phyloP scores from a whole-genome alignment of 1,140 invertebrate genomes.

The Reticulitermes speratus region DNA sequence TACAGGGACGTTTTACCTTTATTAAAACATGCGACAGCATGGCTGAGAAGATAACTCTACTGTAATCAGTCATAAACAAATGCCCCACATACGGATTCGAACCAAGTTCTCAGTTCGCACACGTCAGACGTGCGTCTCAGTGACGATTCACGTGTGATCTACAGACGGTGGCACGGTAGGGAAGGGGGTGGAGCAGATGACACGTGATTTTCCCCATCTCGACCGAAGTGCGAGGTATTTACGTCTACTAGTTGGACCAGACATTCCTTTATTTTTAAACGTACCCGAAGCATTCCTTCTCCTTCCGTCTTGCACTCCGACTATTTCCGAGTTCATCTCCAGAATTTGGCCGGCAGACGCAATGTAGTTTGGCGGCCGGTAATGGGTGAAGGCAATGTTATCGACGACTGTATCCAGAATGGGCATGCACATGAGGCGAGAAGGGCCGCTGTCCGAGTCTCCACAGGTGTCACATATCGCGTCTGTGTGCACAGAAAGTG shows the following conservation, averaged over 20 bases:
- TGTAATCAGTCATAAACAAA: no score
- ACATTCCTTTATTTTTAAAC: background rate
- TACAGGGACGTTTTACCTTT: no score
- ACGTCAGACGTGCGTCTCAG: background rate
- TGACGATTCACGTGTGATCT: no score
- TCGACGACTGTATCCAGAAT: no score
- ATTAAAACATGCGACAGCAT: no score
- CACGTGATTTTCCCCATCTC: background rate
- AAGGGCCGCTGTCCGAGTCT: background rate
- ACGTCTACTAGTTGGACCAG: background rate
- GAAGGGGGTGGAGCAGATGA: background rate
- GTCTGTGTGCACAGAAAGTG: no score
- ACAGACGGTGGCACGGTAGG: background rate
- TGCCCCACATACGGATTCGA: background rate
- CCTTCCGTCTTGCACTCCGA: background rate
- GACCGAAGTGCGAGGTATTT: background rate
- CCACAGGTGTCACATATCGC: background rate
- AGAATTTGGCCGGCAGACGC: background rate
- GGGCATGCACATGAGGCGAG: background rate
- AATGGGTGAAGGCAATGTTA: no score
- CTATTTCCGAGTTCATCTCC: background rate
- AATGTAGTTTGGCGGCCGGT: no score
- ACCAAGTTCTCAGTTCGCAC: background rate
- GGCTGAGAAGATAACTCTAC: no score
- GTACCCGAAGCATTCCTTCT: background rate